phyloP scores from a whole-genome alignment of 2,113 vertebrate species.

The Tonatia bakeri region DNA sequence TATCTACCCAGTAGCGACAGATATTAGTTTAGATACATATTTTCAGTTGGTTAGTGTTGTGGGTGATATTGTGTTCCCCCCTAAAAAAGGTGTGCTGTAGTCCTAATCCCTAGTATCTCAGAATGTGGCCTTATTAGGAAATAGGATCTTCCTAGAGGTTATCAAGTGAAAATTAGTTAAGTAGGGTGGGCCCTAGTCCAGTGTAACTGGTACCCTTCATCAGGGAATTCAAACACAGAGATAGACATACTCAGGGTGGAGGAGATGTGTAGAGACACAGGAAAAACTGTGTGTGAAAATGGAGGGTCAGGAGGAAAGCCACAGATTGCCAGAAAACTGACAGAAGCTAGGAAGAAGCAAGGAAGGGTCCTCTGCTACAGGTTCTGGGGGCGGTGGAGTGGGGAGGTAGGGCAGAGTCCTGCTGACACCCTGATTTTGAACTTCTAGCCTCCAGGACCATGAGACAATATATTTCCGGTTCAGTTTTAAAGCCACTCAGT shows the following conservation, averaged over 20 bases:
- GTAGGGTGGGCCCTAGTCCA: neutral
- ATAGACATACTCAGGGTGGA: neutral
- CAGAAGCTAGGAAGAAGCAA: neutral
- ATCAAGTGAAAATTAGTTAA: neutral
- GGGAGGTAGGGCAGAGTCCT: neutral
- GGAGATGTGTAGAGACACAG: neutral
- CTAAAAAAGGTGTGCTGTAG: neutral
- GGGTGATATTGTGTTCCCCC: neutral
- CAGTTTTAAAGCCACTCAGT: neutral
- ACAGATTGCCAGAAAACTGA: too few relatives aligned
- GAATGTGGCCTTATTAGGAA: neutral
- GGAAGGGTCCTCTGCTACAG: accelerated
- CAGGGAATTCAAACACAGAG: neutral
- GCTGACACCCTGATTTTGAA: neutral
- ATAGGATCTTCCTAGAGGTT: neutral
- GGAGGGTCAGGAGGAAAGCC: neutral
- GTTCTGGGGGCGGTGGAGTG: too few relatives aligned
- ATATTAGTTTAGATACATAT: neutral
- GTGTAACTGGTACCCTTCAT: neutral
- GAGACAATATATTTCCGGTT: neutral
- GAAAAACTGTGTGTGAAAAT: neutral
- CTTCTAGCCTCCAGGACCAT: neutral
- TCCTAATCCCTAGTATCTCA: neutral
- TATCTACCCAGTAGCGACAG: neutral
- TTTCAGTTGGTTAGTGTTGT: neutral